Evolutionary conservation across 2,888 invertebrate species (phyloP).

Genomic region (Caenorhabditis japonica): DNA sequence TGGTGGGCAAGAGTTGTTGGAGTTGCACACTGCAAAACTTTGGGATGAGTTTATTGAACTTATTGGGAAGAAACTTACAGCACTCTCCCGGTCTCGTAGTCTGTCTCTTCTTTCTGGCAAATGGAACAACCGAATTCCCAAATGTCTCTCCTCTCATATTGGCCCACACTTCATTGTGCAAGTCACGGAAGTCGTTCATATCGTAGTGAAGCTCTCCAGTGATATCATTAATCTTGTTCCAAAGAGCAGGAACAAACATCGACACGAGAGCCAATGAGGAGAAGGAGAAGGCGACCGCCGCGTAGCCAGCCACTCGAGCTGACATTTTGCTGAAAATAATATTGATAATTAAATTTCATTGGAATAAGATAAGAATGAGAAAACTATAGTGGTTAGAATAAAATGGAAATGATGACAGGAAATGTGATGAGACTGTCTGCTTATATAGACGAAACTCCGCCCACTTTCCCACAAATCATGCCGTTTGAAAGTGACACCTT

Average conservation of each 20-base stretch:
- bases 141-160: slow-evolving; percentile 55
- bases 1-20: slow-evolving; percentile 60
- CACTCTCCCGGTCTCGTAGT: slow-evolving; percentile 58
- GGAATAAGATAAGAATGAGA: neutral
- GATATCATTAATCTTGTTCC: slow-evolving; percentile 58
- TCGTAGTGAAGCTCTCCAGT: slow-evolving; percentile 58
- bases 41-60: neutral
- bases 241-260: slow-evolving; percentile 59
- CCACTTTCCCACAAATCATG: slow-evolving; percentile 17
- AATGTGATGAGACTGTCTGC: neutral
- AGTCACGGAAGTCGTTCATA: slow-evolving; percentile 58
- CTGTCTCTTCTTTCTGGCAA: slow-evolving; percentile 61
- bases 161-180: slow-evolving; percentile 55
- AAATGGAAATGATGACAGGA: slow-evolving; percentile 1
- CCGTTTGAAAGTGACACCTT: slow-evolving; percentile 34
- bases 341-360: neutral
- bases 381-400: neutral
- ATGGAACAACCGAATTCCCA: slow-evolving; percentile 54
- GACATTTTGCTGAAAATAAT: slow-evolving; percentile 31
- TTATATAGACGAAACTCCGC: slow-evolving; percentile 30
- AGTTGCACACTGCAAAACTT: slow-evolving; percentile 54
- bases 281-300: slow-evolving; percentile 61
- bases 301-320: slow-evolving; percentile 63
- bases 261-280: slow-evolving; percentile 52
- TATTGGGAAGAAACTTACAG: slow-evolving; percentile 20